Conservation (phyloP, 2,113 vertebrate genomes). For the Apaloderma vittatum region DNA sequence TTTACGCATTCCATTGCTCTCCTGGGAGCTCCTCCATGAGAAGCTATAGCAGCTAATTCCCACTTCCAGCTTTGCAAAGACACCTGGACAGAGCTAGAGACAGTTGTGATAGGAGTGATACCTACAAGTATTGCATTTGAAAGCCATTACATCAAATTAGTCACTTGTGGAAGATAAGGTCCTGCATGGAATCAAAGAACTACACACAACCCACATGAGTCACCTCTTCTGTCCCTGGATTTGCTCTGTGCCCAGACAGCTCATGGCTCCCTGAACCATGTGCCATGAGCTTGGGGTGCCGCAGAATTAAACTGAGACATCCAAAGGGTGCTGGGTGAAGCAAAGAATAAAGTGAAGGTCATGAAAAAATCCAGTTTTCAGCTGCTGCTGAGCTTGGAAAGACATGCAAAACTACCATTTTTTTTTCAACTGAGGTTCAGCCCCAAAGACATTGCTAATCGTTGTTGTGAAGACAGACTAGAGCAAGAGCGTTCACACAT, state of each 20-base stretch:
- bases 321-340: background rate
- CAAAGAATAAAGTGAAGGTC: background rate
- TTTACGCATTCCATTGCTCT: background rate
- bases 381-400: background rate
- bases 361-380: background rate
- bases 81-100: background rate
- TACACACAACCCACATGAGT: background rate
- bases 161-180: background rate
- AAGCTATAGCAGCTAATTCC: background rate
- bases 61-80: background rate
- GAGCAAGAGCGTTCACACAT: background rate
- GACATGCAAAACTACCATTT: background rate
- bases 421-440: background rate
- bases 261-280: background rate
- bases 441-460: background rate
- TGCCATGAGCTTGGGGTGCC: background rate
- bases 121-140: background rate
- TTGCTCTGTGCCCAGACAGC: background rate
- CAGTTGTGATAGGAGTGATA: accelerated
- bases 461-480: background rate
- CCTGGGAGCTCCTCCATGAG: background rate
- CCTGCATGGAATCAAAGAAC: background rate
- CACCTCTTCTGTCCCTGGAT: background rate
- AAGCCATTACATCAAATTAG: background rate
- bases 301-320: background rate